Percentiles rank a stretch among this genome's conserved stretches.
Conservation (phyloP, 2,797 vertebrate species). For the Lithobates pipiens region DNA sequence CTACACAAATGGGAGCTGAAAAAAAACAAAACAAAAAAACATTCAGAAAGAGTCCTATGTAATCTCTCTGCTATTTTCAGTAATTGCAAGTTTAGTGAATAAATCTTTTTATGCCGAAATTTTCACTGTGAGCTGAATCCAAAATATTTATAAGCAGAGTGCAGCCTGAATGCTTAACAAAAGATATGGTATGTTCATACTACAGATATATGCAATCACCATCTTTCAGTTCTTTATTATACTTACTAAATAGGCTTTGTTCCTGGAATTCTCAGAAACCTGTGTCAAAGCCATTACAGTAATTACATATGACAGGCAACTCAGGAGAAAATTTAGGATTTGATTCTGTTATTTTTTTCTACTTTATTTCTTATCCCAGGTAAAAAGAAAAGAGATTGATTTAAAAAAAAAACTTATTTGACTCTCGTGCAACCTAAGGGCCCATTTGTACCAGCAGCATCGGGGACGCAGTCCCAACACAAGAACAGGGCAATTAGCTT, state of each 20-base stretch:
- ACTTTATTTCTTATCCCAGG: not conserved
- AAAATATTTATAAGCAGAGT: slow-evolving; percentile 42
- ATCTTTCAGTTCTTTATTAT: slow-evolving; percentile 16
- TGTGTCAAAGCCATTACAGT: not conserved
- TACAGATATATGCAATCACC: slow-evolving; percentile 30
- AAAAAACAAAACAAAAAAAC: slow-evolving; percentile 23
- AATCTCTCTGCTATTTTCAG: slow-evolving; percentile 40
- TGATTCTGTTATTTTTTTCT: not conserved
- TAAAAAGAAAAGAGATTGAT: not conserved
- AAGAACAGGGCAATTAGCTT: no score
- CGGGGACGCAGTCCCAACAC: no score
- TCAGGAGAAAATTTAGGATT: not conserved
- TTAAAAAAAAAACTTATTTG: not conserved
- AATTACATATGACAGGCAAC: slow-evolving; percentile 15
- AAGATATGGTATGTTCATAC: slow-evolving; percentile 19
- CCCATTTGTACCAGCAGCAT: no score
- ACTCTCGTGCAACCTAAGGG: no score
- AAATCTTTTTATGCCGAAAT: slow-evolving; percentile 33
- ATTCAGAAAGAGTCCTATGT: slow-evolving; percentile 18
- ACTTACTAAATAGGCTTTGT: slow-evolving; percentile 25
- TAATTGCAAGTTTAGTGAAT: slow-evolving; percentile 43
- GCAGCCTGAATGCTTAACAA: slow-evolving; percentile 22
- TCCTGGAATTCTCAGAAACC: slow-evolving; percentile 20
- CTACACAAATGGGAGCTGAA: not conserved
- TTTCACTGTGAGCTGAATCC: slow-evolving; percentile 30